These are phyloP conservation scores for Petroica traversi DNA, from an alignment of 2,113 vertebrate species.

Conservation along the genomic window DNA sequence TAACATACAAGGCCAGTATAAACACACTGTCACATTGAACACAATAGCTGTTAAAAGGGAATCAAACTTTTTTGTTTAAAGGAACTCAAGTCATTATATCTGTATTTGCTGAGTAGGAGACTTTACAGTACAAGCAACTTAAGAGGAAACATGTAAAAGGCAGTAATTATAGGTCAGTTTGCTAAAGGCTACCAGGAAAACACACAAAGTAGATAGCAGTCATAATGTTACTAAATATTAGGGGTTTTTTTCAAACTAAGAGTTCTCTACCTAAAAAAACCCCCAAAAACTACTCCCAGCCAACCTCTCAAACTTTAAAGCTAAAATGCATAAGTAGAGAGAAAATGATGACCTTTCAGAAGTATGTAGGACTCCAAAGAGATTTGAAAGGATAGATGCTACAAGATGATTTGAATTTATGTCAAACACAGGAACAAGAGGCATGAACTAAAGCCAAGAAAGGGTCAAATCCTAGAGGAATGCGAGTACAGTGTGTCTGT, in stretches of 20 bases:
- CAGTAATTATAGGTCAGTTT: not conserved
- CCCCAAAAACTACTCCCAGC: not conserved
- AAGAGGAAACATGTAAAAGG: not conserved
- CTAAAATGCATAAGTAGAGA: not conserved
- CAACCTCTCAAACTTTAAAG: not conserved
- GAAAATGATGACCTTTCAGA: not conserved
- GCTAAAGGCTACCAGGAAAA: not conserved
- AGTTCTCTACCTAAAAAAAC: not conserved
- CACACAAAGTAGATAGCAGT: not conserved
- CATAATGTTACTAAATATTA: not conserved
- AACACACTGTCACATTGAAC: not conserved
- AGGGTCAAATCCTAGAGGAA: conserved; percentile 34
- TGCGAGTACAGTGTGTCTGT: not conserved
- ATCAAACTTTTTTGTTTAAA: not conserved
- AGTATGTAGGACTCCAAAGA: not conserved
- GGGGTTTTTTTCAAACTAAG: not conserved
- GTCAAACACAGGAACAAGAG: conserved; percentile 20
- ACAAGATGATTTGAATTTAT: conserved; percentile 23
- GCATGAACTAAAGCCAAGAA: not conserved
- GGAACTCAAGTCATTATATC: not conserved
- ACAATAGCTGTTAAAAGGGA: conserved; percentile 24
- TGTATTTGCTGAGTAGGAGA: not conserved
- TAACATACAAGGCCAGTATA: not conserved
- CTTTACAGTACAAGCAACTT: not conserved
- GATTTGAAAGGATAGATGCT: not conserved